phyloP scores from a whole-genome alignment of 2,888 invertebrate species.

The Drosophila paramelanica region DNA sequence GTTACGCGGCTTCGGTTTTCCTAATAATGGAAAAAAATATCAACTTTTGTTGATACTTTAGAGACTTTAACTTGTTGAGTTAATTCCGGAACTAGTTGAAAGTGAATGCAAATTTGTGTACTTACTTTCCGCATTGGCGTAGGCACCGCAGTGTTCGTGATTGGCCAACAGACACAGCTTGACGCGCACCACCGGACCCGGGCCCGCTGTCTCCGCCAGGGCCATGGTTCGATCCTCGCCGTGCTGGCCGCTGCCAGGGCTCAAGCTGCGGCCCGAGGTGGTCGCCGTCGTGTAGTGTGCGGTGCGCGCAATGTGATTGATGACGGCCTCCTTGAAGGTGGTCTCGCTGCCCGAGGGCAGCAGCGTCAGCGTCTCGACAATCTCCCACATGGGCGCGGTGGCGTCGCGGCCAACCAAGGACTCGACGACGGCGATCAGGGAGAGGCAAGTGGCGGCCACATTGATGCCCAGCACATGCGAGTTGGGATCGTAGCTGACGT shows the following conservation, averaged over 20 bases:
- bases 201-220: constrained; percentile 86
- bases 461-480: constrained; percentile 91
- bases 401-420: constrained; percentile 87
- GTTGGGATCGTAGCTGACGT: constrained; percentile 93
- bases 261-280: constrained; percentile 34
- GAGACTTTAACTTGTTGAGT: too few species aligned
- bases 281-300: constrained; percentile 72
- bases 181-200: constrained; percentile 89
- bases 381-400: constrained; percentile 88
- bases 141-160: constrained; percentile 93
- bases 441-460: constrained; percentile 91
- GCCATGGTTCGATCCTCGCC: constrained; percentile 87
- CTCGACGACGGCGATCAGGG: constrained; percentile 91
- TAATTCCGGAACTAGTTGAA: neutral
- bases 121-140: constrained; percentile 93
- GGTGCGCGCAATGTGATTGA: constrained; percentile 86
- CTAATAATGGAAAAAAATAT: too few species aligned
- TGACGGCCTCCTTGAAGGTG: constrained; percentile 89
- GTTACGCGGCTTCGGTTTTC: too few species aligned
- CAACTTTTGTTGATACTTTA: too few species aligned
- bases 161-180: constrained; percentile 93
- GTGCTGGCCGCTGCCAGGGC: constrained; percentile 82
- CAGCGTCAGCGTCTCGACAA: constrained; percentile 90
- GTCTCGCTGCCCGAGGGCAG: constrained; percentile 89
- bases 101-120: constrained; percentile 57